Base-by-base conservation (phyloP, 2,797 vertebrate species). In the Setipinna tenuifilis region DNA sequence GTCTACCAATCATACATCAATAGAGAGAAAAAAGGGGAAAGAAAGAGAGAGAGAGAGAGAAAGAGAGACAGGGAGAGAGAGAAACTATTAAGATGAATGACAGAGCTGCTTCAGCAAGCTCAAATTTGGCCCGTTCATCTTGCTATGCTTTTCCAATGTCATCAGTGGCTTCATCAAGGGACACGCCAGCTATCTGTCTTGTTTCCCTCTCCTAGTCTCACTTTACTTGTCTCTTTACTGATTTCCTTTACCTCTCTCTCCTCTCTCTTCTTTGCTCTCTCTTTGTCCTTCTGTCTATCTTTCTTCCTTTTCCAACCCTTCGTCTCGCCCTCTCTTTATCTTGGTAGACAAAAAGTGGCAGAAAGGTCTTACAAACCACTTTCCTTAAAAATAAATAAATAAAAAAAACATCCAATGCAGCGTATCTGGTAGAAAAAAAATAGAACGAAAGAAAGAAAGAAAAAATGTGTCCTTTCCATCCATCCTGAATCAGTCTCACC, bases 401-500 rank as follows among this genome's bases (percentile, higher is more conserved):
- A 6, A 31, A 14, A 75, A 21, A 21, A 21, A 41, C 16, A 21
- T 78, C 7, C 6, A 78, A 78, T 31, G 35, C 35, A 78, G 35
- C 31, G 16, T 10, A 54, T 54, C 2, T 14, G 50, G 50, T 9
- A 54, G 14, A 3, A 54, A 54, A 9, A 54, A 54, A 14, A 54
- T 4, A 4, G 46, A 19, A 16, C 21, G 21, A 62, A 62, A 3
- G 21, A 62, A 11, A 87, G 84, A 44, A 65, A 48, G 82, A 50
- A 57, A 71, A 31, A 71, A 71, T 2, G 68, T 78, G 71, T 6
- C 41, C 71, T 35, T 41, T 78, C 31, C 4, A 83, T 83, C 83
- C 84, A 78, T 85, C 68, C 54, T 65, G 82, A 85, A 83, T 44
- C 82, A 46, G 82, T 82, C 57, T 54, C 78, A 75, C 84, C 86